A percentile compares a stretch with the other conserved stretches of the same genome.
Conservation (phyloP, 2,113 vertebrate genomes). For the Aramus guarauna region DNA sequence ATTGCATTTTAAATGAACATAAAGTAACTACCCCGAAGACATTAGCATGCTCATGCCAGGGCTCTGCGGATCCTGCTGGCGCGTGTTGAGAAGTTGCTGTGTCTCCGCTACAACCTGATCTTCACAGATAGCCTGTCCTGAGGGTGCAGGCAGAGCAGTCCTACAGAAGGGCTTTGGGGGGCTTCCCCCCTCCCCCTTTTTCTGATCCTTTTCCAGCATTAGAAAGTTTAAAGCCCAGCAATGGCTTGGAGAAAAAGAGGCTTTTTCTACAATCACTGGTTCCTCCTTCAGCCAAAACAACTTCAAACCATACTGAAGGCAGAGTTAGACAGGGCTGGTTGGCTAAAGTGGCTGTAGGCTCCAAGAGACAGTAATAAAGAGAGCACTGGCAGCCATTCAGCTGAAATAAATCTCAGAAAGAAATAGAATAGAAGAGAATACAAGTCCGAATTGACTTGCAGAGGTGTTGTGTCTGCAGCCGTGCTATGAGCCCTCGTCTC, state of each 20-base stretch:
- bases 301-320: background rate
- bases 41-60: background rate
- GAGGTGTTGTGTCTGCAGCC: background rate
- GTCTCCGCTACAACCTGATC: background rate
- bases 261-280: background rate
- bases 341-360: background rate
- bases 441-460: background rate
- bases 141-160: background rate
- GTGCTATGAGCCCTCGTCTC: background rate
- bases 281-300: constrained; percentile 23
- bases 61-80: background rate
- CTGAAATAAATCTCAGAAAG: constrained; percentile 1
- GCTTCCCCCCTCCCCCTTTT: background rate
- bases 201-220: background rate
- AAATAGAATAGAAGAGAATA: background rate
- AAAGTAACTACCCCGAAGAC: constrained; percentile 27
- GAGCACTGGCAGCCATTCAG: constrained; percentile 16
- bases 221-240: background rate
- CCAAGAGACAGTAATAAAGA: background rate
- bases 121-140: background rate
- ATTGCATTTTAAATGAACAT: constrained; percentile 67
- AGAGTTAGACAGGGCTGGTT: background rate
- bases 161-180: background rate
- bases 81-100: background rate
- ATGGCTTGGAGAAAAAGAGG: background rate